Percentiles rank a stretch among this genome's conserved stretches.
Conservation (phyloP, 2,888 invertebrate species). For the Ellobium chinense region DNA sequence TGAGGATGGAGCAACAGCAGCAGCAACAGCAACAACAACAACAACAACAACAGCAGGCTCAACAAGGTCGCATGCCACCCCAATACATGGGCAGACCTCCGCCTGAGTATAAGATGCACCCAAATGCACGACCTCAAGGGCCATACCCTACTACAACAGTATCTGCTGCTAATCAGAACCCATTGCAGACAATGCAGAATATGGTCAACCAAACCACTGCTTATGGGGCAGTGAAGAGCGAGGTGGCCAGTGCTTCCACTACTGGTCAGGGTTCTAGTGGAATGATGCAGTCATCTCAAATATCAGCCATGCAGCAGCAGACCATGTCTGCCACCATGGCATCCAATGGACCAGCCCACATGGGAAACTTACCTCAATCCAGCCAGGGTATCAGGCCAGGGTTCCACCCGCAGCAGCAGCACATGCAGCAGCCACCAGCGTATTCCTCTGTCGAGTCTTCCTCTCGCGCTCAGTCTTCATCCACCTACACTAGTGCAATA, state of each 20-base stretch:
- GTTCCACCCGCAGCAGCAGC: slow-evolving; percentile 52
- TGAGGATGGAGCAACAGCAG: slow-evolving; percentile 57
- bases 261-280: slow-evolving; percentile 57
- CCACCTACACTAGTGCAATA: slow-evolving; percentile 74
- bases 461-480: slow-evolving; percentile 31
- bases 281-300: slow-evolving; percentile 64
- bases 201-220: slow-evolving; percentile 81
- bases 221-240: slow-evolving; percentile 68
- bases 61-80: slow-evolving; percentile 53
- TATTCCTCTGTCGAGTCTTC: slow-evolving; percentile 30
- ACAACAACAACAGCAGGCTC: slow-evolving; percentile 49
- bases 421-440: slow-evolving; percentile 24
- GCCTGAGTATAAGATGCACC: slow-evolving; percentile 87
- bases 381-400: slow-evolving; percentile 49
- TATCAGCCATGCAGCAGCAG: slow-evolving; percentile 64
- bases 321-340: slow-evolving; percentile 51
- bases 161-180: slow-evolving; percentile 55
- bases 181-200: slow-evolving; percentile 77
- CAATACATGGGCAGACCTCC: slow-evolving; percentile 84
- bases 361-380: slow-evolving; percentile 39
- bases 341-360: slow-evolving; percentile 29
- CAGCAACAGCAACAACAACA: slow-evolving; percentile 57
- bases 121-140: slow-evolving; percentile 44
- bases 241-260: slow-evolving; percentile 59
- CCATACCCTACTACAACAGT: slow-evolving; percentile 55